A percentile compares a stretch with the other conserved stretches of the same genome.
phyloP scores from a whole-genome alignment of 2,113 vertebrate species.

The Andinoacara biseriatus region DNA sequence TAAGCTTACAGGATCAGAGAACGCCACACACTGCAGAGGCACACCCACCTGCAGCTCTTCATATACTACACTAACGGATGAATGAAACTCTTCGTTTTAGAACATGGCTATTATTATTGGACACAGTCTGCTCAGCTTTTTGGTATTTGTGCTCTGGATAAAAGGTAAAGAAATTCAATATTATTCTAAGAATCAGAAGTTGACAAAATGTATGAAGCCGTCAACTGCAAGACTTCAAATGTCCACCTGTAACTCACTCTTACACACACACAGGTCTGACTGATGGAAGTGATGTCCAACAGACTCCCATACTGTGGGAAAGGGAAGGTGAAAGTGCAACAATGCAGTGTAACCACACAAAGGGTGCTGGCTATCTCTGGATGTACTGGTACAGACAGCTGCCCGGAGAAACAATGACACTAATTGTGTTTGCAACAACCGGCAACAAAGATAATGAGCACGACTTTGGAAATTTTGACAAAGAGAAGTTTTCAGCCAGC shows the following conservation, averaged over 20 bases:
- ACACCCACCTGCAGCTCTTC: fast-evolving
- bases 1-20: background rate
- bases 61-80: background rate
- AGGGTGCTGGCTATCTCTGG: fast-evolving
- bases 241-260: background rate
- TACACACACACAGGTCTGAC: background rate
- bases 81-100: background rate
- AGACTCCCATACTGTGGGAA: background rate
- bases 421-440: constrained; percentile 42
- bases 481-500: constrained; percentile 7
- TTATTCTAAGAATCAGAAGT: no score
- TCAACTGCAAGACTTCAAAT: background rate
- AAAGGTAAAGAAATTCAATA: background rate
- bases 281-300: background rate
- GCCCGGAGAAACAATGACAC: constrained; percentile 48
- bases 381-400: constrained; percentile 72
- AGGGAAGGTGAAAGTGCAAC: background rate
- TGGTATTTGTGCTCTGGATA: background rate
- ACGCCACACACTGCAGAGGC: background rate
- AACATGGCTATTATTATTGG: background rate
- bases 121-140: background rate
- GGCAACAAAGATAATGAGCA: background rate
- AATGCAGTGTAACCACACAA: constrained; percentile 43
- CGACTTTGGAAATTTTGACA: background rate
- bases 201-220: background rate